These are phyloP conservation scores for Sminthurinus aureus DNA, from an alignment of 2,888 invertebrate species.

Conservation along the genomic window DNA sequence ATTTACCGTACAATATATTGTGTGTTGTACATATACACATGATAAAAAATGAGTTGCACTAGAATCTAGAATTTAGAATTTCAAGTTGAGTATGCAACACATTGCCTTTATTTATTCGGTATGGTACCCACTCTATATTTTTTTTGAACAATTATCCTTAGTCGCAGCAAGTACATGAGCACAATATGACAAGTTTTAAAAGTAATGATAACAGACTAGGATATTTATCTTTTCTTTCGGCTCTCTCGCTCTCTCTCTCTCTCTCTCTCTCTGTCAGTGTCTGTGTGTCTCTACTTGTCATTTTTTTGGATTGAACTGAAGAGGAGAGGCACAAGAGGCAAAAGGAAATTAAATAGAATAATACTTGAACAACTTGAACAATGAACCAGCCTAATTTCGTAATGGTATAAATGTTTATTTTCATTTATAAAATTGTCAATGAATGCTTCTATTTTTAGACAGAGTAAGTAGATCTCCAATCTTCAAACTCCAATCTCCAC, in stretches of 20 bases:
- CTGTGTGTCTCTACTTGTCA: neutral
- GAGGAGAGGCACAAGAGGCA: neutral
- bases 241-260: neutral
- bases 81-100: no score
- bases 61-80: neutral
- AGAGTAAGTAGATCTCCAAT: neutral
- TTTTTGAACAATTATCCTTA: neutral
- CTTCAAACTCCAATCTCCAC: neutral
- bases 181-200: neutral
- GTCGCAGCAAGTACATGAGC: neutral
- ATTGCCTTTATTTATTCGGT: neutral
- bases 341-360: slow-evolving; percentile 1
- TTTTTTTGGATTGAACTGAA: neutral
- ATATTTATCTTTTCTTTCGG: neutral
- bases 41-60: neutral
- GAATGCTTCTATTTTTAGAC: neutral
- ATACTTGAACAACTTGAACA: slow-evolving; percentile 4
- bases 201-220: neutral
- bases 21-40: neutral
- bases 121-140: neutral
- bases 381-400: slow-evolving; percentile 12
- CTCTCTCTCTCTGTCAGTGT: neutral
- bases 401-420: slow-evolving; percentile 19
- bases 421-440: slow-evolving; percentile 18
- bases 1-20: neutral